Conservation (phyloP, 92 coral and sea anemone species). For the Phenganax subtilis region DNA sequence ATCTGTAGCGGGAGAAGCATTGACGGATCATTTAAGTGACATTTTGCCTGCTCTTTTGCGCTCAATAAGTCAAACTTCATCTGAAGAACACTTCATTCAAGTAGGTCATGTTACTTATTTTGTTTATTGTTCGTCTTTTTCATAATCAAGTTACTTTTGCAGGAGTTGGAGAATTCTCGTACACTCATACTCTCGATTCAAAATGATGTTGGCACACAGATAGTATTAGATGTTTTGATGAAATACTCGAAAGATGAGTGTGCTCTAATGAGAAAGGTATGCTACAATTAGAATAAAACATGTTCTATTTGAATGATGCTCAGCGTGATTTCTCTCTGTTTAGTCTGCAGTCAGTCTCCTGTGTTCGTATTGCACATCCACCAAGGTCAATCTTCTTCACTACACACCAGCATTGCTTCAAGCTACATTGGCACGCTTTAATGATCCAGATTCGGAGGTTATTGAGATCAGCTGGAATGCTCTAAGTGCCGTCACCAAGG, state of each 20-base stretch:
- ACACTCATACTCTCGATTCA: constrained; percentile 75
- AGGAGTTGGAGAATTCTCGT: constrained; percentile 89
- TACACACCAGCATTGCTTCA: constrained; percentile 63
- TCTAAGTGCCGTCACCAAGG: constrained; percentile 66
- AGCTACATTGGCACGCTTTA: constrained; percentile 50
- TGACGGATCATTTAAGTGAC: constrained; percentile 68
- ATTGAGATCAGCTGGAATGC: constrained; percentile 69
- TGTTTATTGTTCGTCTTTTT: not conserved
- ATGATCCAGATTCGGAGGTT: constrained; percentile 66
- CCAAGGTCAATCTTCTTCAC: constrained; percentile 59
- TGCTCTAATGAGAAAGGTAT: constrained; percentile 78
- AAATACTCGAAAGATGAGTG: constrained; percentile 62
- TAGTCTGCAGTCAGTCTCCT: constrained; percentile 68
- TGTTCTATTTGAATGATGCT: not conserved
- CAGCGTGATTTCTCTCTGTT: not conserved
- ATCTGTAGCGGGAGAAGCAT: constrained; percentile 89
- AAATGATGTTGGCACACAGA: constrained; percentile 74
- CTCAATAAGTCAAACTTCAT: constrained; percentile 58
- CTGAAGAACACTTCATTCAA: constrained; percentile 58
- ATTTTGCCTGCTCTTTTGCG: constrained; percentile 82
- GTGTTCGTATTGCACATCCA: constrained; percentile 64
- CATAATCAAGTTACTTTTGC: not conserved
- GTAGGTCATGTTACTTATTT: not conserved
- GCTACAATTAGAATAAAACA: no score
- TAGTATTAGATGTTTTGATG: constrained; percentile 75